Base-by-base conservation (phyloP, 2,797 vertebrate genomes). In the Artibeus lituratus region DNA sequence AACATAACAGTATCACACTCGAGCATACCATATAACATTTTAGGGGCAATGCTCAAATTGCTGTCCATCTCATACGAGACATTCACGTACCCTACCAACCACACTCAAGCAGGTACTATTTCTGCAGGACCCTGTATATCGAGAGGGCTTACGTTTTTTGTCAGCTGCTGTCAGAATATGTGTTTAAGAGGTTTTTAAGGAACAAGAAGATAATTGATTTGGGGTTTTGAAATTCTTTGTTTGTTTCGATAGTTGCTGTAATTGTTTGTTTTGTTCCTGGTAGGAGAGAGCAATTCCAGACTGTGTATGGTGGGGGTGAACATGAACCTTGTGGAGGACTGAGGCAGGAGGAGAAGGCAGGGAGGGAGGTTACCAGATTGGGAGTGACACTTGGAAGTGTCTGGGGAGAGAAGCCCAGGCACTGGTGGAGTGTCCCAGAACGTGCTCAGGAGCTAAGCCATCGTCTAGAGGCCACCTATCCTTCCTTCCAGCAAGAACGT, bases 221-320 rank as follows among this genome's bases (percentile, higher is more conserved):
- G 59, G 83, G 29, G 39, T 29, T 29, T 65, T 53, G 57, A 26
- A 18, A 15, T 76, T 47, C n/a, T 47, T 62, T 81, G 29, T 73
- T 59, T 82, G 24, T 80, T 59, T 82, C 35, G 14, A 10, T 83
- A 47, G 19, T 65, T 85, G 18, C 16, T 72, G 8, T 32, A 16
- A 15, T 53, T 35, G 18, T 53, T 88, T 59, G 4, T 90, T 95
- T 90, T 87, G 57, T 89, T 91, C 67, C 6, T 81, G 16, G 12
- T 74, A 29, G 14, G 10, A 5, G 3, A 87, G 57, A 24, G 32
- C 4, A 4, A 8, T 32, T 44, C 1, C 70, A 80, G 3, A 44
- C 3, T 12, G 0, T 19, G 14, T 19, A 0, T 16, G 11, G 7
- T 8, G 6, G 8, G 19, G 2, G 26, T 49, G 19, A 77, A 87